Conservation (phyloP, 1,140 invertebrate genomes). For the Akabosia matsudoensis region DNA sequence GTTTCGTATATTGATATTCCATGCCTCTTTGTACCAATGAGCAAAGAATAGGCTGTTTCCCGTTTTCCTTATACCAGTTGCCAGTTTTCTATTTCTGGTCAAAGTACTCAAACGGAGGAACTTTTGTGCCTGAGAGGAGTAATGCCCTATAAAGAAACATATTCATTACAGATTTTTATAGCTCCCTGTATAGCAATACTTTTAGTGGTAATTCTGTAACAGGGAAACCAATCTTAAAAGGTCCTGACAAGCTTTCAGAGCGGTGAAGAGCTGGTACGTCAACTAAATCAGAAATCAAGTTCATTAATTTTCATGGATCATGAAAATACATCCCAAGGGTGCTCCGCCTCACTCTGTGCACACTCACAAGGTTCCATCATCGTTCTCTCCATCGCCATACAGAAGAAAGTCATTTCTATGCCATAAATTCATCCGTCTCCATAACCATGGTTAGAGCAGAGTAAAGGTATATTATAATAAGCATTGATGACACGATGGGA, state of each 20-base stretch:
- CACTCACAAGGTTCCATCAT: no score
- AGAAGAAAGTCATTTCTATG: no score
- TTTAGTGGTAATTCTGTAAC: neutral
- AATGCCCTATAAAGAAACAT: neutral
- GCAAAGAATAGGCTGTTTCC: no score
- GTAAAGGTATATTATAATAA: no score
- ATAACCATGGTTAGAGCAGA: no score
- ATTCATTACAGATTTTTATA: slow-evolving; percentile 3
- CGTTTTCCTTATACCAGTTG: no score
- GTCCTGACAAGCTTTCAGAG: slow-evolving; percentile 8
- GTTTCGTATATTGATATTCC: no score
- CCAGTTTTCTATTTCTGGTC: neutral
- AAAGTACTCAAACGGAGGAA: neutral
- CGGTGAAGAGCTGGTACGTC: neutral
- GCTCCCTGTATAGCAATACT: slow-evolving; percentile 2
- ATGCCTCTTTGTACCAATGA: no score
- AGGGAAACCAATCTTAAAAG: neutral
- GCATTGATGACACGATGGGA: no score
- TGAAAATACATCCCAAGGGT: slow-evolving; percentile 15
- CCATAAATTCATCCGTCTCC: no score
- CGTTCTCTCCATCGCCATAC: no score
- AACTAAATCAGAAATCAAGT: slow-evolving; percentile 17
- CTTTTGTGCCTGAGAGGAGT: neutral
- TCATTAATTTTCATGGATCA: slow-evolving; percentile 25
- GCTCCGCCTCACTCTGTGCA: neutral